A percentile compares a stretch with the other conserved stretches of the same genome.
These are phyloP conservation scores for Cataglyphis rosenhaueri DNA, from an alignment of 2,888 invertebrate species.

Conservation along the genomic window DNA sequence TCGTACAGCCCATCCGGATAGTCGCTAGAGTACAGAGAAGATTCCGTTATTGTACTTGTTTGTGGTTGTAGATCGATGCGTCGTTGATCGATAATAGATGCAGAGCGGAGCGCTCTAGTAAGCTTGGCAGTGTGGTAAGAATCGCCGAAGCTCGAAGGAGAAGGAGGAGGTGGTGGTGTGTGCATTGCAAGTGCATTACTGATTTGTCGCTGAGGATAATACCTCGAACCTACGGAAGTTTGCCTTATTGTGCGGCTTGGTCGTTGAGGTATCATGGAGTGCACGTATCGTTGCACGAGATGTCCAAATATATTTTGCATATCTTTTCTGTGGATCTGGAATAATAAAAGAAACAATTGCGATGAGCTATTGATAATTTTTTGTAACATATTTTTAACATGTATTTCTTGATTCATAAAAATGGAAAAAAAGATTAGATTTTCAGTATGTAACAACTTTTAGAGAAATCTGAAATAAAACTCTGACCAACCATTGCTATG, in stretches of 20 bases:
- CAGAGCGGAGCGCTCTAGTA: neutral
- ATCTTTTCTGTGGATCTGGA: constrained; percentile 85
- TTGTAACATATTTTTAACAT: neutral
- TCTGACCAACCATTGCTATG: constrained; percentile 88
- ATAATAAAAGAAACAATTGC: neutral
- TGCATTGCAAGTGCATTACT: constrained; percentile 79
- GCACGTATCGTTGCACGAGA: constrained; percentile 88
- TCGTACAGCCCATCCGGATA: constrained; percentile 92
- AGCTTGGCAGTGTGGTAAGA: constrained; percentile 17
- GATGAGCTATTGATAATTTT: neutral
- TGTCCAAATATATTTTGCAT: constrained; percentile 89
- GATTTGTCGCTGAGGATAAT: constrained; percentile 74
- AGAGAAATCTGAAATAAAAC: neutral
- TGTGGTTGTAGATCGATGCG: constrained; percentile 83
- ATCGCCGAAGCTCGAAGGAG: constrained; percentile 43
- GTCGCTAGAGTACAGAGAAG: constrained; percentile 84
- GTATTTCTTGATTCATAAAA: neutral
- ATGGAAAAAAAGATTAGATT: constrained; percentile 6
- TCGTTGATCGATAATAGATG: constrained; percentile 33
- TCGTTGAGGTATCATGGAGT: constrained; percentile 87
- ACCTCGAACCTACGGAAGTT: constrained; percentile 41
- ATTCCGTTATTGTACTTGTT: constrained; percentile 73
- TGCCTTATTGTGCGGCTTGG: constrained; percentile 69
- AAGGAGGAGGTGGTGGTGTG: constrained; percentile 73
- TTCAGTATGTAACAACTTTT: neutral